Base-by-base conservation (phyloP, 2,113 vertebrate species). In the Eptesicus fuscus region DNA sequence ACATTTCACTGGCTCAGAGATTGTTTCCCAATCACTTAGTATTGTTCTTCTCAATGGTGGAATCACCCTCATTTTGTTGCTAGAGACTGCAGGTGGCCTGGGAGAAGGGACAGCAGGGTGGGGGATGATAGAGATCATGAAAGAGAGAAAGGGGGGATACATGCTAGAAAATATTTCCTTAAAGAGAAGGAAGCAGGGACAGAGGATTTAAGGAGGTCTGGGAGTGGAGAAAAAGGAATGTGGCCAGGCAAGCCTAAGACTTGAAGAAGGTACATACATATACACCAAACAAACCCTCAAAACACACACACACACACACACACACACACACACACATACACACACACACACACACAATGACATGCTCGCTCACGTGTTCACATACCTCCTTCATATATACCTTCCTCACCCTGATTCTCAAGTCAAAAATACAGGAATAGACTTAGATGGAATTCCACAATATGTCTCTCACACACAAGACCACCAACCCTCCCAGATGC, bases 1-100 rank as follows among this genome's bases (percentile, higher is more conserved):
- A 97, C 96, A 96, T 97, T 96, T 96, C 88, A 94, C 95, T 97
- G 97, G 97, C 97, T 95, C 77, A 11, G 59, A 96, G 71, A 90
- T 90, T 96, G 95, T 96, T 97, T 97, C 90, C 82, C 88, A 84
- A 71, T 93, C 88, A 95, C 20, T 87, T 74, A 96, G 61, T 47
- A 18, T 71, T 56, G 73, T 53, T 70, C 71, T 95, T 96, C 88
- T 92, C 71, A 93, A 84, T 28, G 0, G 92, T 23, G 35, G 90
- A 89, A 56, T 91, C 82, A 91, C 28, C 63, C 73, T 13, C 42
- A 91, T 30, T 94, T 94, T 93, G 89, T 97, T 95, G 84, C 74
- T 77, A 94, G 63, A 95, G 59, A 95, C 49, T 76, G 47, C 61
- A 95, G 93, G 88, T 35, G 30, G 91, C 78, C 82, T 79, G 73